Evolutionary conservation across 2,797 vertebrate species (phyloP).

Genomic region (Enteromius paludinosus): DNA sequence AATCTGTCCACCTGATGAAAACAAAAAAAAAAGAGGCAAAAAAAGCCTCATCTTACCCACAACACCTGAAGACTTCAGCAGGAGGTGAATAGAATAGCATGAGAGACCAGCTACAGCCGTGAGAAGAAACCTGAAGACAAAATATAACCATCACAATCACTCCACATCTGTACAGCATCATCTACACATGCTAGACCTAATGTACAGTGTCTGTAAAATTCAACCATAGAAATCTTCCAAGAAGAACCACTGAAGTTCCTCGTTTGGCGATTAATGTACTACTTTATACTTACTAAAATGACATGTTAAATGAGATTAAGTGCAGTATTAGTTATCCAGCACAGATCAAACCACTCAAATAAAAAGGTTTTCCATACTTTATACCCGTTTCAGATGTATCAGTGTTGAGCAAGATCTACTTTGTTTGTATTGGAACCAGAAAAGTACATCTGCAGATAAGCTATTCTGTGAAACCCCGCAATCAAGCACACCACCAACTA

Average conservation of each 20-base stretch:
- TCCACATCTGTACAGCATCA: neutral
- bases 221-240: neutral
- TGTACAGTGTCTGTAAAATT: neutral
- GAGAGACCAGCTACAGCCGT: slow-evolving; percentile 90
- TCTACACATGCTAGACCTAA: neutral
- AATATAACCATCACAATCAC: slow-evolving; percentile 7
- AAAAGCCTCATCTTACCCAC: slow-evolving; percentile 84
- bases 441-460: neutral
- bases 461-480: neutral
- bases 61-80: slow-evolving; percentile 93
- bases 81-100: slow-evolving; percentile 93
- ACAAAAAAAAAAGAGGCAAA: neutral
- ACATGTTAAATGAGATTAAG: neutral
- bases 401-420: neutral
- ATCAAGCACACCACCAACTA: neutral
- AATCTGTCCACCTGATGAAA: too few species aligned
- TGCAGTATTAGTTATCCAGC: neutral
- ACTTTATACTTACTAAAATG: neutral
- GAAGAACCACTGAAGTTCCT: neutral
- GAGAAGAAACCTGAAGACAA: slow-evolving; percentile 86
- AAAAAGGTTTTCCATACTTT: too few species aligned
- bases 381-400: neutral
- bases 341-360: slow-evolving; percentile 1
- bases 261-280: neutral
- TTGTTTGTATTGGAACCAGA: neutral